A percentile compares a stretch with the other conserved stretches of the same genome.
Evolutionary conservation across 2,797 vertebrate genomes (phyloP).

Genomic region (Hypotaenidia philippensis): DNA sequence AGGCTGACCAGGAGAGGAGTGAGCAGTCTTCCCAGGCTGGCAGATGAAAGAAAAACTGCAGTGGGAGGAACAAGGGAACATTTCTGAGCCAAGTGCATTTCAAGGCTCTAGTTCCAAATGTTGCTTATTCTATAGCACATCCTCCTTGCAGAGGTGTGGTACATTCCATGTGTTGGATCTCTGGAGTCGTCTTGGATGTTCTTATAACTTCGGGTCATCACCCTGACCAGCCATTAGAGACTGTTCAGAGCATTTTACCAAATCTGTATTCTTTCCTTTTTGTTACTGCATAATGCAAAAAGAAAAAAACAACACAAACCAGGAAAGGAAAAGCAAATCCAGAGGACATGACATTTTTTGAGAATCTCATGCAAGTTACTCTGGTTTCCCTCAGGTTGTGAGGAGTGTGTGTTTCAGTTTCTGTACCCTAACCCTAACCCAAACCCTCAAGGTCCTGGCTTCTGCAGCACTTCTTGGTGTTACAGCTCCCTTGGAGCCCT

Average conservation of each 20-base stretch:
- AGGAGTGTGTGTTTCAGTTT: background rate
- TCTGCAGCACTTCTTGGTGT: background rate
- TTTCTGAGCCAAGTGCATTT: background rate
- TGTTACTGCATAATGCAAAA: accelerated
- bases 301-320: no score
- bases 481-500: background rate
- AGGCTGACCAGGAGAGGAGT: background rate
- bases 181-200: background rate
- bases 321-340: background rate
- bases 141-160: background rate
- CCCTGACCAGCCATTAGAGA: background rate
- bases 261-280: background rate
- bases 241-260: background rate
- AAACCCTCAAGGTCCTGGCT: background rate
- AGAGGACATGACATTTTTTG: background rate
- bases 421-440: background rate
- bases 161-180: background rate
- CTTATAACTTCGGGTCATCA: background rate
- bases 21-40: background rate
- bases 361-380: background rate
- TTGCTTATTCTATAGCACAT: background rate
- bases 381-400: background rate
- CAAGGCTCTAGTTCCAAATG: background rate
- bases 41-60: background rate
- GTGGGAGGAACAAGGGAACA: background rate